A percentile compares a stretch with the other conserved stretches of the same genome.
These are phyloP conservation scores for Tigriopus japonicus DNA, from an alignment of 1,140 invertebrate species.

Conservation along the genomic window DNA sequence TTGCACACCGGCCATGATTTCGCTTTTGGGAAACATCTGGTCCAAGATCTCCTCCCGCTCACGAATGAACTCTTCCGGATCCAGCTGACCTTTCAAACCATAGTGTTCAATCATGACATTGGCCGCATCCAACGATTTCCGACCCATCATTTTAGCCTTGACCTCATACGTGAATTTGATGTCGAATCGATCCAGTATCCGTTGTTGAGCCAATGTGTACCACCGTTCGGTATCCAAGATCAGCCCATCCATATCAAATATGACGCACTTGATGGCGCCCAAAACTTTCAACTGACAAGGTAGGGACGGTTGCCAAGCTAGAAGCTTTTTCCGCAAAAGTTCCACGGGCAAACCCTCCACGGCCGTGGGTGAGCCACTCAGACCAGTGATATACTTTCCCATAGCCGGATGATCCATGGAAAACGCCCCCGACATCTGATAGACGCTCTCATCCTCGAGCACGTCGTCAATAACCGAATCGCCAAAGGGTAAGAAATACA, in stretches of 20 bases:
- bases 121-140: neutral
- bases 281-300: neutral
- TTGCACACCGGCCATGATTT: neutral
- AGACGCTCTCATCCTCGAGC: neutral
- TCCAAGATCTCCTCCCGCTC: neutral
- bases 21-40: neutral
- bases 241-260: conserved; percentile 4
- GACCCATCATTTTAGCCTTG: neutral
- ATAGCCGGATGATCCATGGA: neutral
- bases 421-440: neutral
- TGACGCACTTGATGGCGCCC: neutral
- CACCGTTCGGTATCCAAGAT: neutral
- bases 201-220: neutral
- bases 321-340: neutral
- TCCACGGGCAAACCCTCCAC: neutral
- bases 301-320: neutral
- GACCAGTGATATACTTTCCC: neutral
- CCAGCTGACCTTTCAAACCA: neutral
- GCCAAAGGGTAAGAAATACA: neutral
- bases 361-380: neutral
- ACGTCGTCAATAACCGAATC: neutral
- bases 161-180: neutral
- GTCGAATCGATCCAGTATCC: neutral
- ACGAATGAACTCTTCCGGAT: neutral
- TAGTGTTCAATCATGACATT: neutral